Evolutionary conservation across 2,113 vertebrate species (phyloP).

Genomic region (Laticauda colubrina): DNA sequence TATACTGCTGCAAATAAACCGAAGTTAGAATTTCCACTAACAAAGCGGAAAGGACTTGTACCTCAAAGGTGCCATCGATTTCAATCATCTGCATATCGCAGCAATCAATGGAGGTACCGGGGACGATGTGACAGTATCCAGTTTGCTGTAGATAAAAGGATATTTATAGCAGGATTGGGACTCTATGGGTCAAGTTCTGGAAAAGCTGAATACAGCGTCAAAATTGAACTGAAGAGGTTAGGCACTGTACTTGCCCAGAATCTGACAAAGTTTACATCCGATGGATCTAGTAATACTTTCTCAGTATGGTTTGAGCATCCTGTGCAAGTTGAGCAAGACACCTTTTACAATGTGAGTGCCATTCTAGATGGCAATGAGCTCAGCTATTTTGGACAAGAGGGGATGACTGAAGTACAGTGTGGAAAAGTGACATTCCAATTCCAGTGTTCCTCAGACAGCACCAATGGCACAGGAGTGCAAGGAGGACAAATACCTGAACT

Average conservation of each 20-base stretch:
- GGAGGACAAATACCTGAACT: constrained; percentile 98
- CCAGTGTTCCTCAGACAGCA: constrained; percentile 98
- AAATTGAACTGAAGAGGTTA: constrained; percentile 91
- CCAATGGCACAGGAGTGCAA: constrained; percentile 97
- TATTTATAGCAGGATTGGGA: constrained; percentile 91
- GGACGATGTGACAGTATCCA: constrained; percentile 98
- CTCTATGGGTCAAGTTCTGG: constrained; percentile 93
- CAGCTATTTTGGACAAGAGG: constrained; percentile 98
- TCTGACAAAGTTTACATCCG: constrained; percentile 86
- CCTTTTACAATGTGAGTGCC: constrained; percentile 93
- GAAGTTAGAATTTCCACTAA: constrained; percentile 81
- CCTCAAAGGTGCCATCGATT: constrained; percentile 91
- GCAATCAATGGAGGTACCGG: constrained; percentile 97
- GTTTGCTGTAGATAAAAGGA: constrained; percentile 91
- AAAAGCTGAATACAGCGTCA: constrained; percentile 88
- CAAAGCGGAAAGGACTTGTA: constrained; percentile 78
- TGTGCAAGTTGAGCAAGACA: constrained; percentile 92
- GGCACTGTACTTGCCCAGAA: constrained; percentile 86
- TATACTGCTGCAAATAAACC: constrained; percentile 94
- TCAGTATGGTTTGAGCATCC: constrained; percentile 95
- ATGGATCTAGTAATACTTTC: constrained; percentile 92
- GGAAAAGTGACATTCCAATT: constrained; percentile 97
- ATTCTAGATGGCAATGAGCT: constrained; percentile 92
- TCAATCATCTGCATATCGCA: constrained; percentile 91
- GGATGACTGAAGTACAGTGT: constrained; percentile 96